Evolutionary conservation across 2,113 vertebrate species (phyloP).

Genomic region (Tonatia bakeri): DNA sequence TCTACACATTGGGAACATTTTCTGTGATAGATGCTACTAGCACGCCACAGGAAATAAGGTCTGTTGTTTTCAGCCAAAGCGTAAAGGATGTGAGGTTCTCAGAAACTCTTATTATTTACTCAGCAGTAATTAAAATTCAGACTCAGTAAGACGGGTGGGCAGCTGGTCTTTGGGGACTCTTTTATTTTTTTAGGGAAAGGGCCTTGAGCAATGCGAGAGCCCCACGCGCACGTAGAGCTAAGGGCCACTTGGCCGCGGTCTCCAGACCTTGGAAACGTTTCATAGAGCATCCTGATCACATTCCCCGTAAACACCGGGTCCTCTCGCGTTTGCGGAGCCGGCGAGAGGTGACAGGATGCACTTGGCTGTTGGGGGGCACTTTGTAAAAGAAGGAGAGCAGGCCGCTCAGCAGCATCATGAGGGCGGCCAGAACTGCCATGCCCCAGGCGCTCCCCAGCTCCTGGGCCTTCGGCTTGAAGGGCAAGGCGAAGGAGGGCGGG

Average conservation of each 20-base stretch:
- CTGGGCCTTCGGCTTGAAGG: slow-evolving; percentile 80
- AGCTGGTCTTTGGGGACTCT: no score
- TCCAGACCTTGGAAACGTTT: not conserved
- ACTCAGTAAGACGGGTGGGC: not conserved
- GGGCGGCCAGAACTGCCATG: slow-evolving; percentile 78
- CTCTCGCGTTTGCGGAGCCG: not conserved
- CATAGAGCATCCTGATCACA: not conserved
- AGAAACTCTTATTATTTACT: not conserved
- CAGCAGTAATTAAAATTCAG: not conserved
- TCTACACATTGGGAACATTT: not conserved
- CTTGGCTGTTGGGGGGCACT: fast-evolving
- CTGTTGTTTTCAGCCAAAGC: not conserved
- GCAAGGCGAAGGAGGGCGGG: slow-evolving; percentile 82
- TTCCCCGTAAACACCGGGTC: no score
- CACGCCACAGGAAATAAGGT: not conserved
- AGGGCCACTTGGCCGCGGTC: not conserved
- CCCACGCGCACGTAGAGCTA: not conserved
- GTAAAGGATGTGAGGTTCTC: not conserved
- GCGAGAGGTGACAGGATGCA: fast-evolving
- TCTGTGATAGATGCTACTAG: no score
- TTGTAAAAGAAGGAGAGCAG: slow-evolving; percentile 80
- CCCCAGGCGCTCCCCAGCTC: slow-evolving; percentile 79
- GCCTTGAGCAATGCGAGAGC: not conserved
- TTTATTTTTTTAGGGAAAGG: not conserved
- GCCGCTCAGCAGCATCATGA: slow-evolving; percentile 81